These are phyloP conservation scores for Copidosoma floridanum DNA, from an alignment of 1,140 invertebrate genomes.

Conservation along the genomic window DNA sequence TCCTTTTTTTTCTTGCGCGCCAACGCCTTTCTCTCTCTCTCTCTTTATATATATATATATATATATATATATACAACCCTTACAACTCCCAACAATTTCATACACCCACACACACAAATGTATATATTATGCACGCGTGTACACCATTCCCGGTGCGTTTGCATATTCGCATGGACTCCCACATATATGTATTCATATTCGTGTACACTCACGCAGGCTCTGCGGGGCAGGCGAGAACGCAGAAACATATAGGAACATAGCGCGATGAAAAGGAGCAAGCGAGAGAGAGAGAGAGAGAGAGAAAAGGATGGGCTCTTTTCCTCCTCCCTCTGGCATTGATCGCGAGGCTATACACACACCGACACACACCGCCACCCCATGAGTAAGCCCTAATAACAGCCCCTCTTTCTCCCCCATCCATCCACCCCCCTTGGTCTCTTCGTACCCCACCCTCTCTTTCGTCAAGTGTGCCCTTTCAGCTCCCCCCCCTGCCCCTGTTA, in stretches of 20 bases:
- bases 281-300: conserved; percentile 7
- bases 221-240: neutral
- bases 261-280: too few species aligned
- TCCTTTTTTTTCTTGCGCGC: too few species aligned
- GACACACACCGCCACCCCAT: conserved; percentile 44
- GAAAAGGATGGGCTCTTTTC: conserved; percentile 32
- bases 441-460: neutral
- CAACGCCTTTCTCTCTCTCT: conserved; percentile 24
- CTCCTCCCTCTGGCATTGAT: conserved; percentile 54
- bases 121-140: too few species aligned
- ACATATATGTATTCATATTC: too few species aligned
- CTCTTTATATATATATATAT: too few species aligned
- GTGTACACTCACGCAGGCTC: neutral
- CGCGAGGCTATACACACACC: conserved; percentile 20
- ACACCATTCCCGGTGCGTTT: too few species aligned
- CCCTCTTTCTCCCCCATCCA: conserved; percentile 35
- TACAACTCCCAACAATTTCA: too few species aligned
- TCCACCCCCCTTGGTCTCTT: neutral
- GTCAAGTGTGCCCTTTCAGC: neutral
- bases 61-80: too few species aligned
- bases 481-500: too few species aligned
- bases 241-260: conserved; percentile 12
- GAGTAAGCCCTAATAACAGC: conserved; percentile 55
- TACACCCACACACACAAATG: too few species aligned
- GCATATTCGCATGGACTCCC: conserved; percentile 31